These are phyloP conservation scores for Pseudanteris insignis DNA, from an alignment of 2,888 invertebrate species.

Conservation along the genomic window DNA sequence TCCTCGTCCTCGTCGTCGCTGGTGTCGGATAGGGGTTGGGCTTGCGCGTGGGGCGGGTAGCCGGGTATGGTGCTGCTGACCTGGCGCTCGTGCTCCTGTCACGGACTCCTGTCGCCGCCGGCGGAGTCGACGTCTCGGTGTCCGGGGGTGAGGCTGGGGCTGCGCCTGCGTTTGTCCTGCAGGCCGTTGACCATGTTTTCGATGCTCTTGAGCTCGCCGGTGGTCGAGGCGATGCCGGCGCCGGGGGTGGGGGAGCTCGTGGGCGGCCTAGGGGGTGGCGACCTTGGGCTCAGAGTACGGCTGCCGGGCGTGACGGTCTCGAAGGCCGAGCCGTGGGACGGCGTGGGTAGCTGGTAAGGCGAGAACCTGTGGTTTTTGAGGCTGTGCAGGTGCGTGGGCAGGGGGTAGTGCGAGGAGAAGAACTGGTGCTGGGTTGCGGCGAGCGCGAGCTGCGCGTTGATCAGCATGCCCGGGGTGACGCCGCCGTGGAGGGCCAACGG, in stretches of 20 bases:
- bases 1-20: slow-evolving; percentile 47
- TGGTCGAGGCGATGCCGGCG: slow-evolving; percentile 70
- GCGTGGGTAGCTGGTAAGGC: slow-evolving; percentile 85
- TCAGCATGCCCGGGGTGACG: slow-evolving; percentile 84
- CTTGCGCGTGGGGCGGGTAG: slow-evolving; percentile 47
- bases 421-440: slow-evolving; percentile 78
- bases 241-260: slow-evolving; percentile 70
- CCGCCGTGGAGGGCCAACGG: slow-evolving; percentile 74
- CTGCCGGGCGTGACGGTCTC: slow-evolving; percentile 87
- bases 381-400: slow-evolving; percentile 75
- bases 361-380: slow-evolving; percentile 84
- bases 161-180: slow-evolving; percentile 84
- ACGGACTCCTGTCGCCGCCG: slow-evolving; percentile 62
- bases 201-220: slow-evolving; percentile 92
- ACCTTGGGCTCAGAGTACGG: slow-evolving; percentile 72
- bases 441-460: slow-evolving; percentile 88
- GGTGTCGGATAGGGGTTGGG: slow-evolving; percentile 51
- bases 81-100: slow-evolving; percentile 59
- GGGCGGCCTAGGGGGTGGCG: slow-evolving; percentile 70
- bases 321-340: slow-evolving; percentile 83
- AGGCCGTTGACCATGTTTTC: slow-evolving; percentile 97
- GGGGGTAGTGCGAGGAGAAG: slow-evolving; percentile 70
- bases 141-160: slow-evolving; percentile 56
- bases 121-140: slow-evolving; percentile 59
- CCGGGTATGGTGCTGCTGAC: slow-evolving; percentile 43